Evolutionary conservation across 1,140 invertebrate species (phyloP), one percentile per base, ranked within the genome.

Genomic region (Habropoda laboriosa): DNA sequence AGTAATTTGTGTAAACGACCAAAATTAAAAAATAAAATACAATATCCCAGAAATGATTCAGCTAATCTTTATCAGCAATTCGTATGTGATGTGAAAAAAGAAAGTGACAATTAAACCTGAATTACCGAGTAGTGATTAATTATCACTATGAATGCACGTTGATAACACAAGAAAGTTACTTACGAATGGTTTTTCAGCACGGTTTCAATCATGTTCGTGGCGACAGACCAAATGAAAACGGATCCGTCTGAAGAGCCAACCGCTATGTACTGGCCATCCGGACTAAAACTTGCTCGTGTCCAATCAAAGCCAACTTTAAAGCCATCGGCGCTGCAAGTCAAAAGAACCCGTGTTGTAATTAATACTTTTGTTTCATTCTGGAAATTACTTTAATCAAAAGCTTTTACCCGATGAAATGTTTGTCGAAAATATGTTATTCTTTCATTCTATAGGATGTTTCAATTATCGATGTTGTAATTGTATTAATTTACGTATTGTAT

Each of bases 291-390:
- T 18, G 98, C 98, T 89, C 98, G 94, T 30, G 97, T 95, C 95
- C 96, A 99, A 94, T 99, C 99, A 93, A 97, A 98, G 45, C 97
- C 97, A 67, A 99, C 97, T 94, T 98, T 98, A 92, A 99, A 99
- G 45, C 96, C 96, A 85, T 99, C 98, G 89, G 97, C 96, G 92
- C 98, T 99, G 93, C 40, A 94, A 94, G 86, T 53, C 35, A 80
- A 79, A 51, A 13, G 27, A 55, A 75, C 12, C 24, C 12, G 10
- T 1, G 8, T 71, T 32, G 18, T 47, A 53, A 67, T 61, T 55
- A 61, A 30, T 42, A 47, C 38, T 10, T n/a, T 51, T 60, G 42
- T 81, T 78, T 30, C 40, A 49, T 6, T 63, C 32, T 4, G 18
- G 21, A 4, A 3, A 27, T 40, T 10, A 2, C 18, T 47, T 2